Percentiles rank a stretch among this genome's conserved stretches.
Evolutionary conservation across 1,140 invertebrate species (phyloP).

Genomic region (Leptoteleia sp.): DNA sequence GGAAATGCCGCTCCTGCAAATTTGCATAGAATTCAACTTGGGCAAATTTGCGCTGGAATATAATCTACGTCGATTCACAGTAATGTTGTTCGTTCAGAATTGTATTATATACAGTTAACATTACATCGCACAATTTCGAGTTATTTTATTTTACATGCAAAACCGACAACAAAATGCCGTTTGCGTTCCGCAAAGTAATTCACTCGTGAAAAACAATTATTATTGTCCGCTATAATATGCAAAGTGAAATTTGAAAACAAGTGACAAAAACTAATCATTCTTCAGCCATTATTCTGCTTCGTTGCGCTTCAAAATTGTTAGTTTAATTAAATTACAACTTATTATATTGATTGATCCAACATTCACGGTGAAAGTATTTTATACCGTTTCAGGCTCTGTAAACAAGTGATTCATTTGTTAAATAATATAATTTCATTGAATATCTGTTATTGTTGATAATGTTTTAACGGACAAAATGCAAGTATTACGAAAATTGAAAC

Average conservation of each 20-base stretch:
- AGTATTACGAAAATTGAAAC: too few species aligned
- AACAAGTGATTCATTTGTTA: too few species aligned
- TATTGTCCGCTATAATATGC: conserved; percentile 11
- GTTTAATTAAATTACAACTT: too few species aligned
- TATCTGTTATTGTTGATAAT: too few species aligned
- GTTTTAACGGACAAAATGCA: too few species aligned
- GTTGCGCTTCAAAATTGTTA: conserved; percentile 1
- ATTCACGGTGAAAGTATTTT: too few species aligned
- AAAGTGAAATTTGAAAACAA: conserved; percentile 19
- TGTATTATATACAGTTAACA: conserved; percentile 41
- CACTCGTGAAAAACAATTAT: conserved; percentile 19
- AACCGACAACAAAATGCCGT: background rate
- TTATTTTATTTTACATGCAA: conserved; percentile 14
- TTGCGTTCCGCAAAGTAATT: conserved; percentile 8
- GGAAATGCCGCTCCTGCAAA: conserved; percentile 1
- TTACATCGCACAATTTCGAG: conserved; percentile 4
- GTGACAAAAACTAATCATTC: background rate
- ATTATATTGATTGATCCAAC: too few species aligned
- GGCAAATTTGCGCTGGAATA: conserved; percentile 21
- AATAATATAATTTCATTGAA: too few species aligned
- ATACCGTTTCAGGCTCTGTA: too few species aligned
- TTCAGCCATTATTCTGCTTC: background rate
- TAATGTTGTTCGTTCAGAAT: conserved; percentile 43
- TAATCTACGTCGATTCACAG: conserved; percentile 32
- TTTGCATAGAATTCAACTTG: conserved; percentile 32